phyloP scores from a whole-genome alignment of 2,888 invertebrate species.

The Chromoteleia sp. region DNA sequence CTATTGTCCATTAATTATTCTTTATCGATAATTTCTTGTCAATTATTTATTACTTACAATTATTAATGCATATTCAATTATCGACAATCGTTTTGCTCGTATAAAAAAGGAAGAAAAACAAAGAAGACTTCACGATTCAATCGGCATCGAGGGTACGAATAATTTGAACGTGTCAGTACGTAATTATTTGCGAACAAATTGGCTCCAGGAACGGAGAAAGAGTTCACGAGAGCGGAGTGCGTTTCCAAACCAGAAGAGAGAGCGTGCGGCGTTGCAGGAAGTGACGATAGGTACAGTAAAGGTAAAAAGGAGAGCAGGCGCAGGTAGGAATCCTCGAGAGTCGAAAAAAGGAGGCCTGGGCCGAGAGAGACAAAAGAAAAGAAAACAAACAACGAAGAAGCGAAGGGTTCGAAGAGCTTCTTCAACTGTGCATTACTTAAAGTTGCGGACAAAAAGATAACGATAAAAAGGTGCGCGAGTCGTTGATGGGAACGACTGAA shows the following conservation, averaged over 20 bases:
- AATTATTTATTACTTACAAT: too few relatives aligned
- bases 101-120: too few relatives aligned
- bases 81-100: too few relatives aligned
- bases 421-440: slow-evolving; percentile 60
- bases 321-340: slow-evolving; percentile 46
- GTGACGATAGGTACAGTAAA: slow-evolving; percentile 61
- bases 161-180: slow-evolving; percentile 28
- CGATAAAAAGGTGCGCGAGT: slow-evolving; percentile 44
- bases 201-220: slow-evolving; percentile 36
- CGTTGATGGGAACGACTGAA: slow-evolving; percentile 33
- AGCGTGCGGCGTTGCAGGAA: slow-evolving; percentile 52
- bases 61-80: too few relatives aligned
- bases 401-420: slow-evolving; percentile 43
- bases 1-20: too few relatives aligned
- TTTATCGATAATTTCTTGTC: too few relatives aligned
- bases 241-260: slow-evolving; percentile 58
- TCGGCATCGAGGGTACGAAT: background rate
- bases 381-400: slow-evolving; percentile 24
- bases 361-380: slow-evolving; percentile 1
- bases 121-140: background rate
- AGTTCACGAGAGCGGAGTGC: slow-evolving; percentile 49
- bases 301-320: slow-evolving; percentile 58
- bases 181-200: slow-evolving; percentile 53
- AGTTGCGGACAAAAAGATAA: slow-evolving; percentile 59
- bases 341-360: slow-evolving; percentile 19